phyloP scores from a whole-genome alignment of 2,888 invertebrate genomes.

The Nomada hirtipes region DNA sequence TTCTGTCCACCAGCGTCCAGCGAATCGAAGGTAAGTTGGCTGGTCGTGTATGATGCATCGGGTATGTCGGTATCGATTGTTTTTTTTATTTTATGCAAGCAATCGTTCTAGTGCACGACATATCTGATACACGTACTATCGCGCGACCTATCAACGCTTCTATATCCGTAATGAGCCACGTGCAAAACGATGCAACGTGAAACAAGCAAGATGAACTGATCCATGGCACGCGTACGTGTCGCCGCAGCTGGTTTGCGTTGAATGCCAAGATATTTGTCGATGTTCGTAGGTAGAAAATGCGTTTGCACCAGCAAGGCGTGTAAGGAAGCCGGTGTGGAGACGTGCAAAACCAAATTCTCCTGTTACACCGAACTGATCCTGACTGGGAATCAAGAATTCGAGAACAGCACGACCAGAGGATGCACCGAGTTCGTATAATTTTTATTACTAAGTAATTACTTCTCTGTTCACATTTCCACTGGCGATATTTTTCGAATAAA shows the following conservation, averaged over 20 bases:
- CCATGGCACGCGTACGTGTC: neutral
- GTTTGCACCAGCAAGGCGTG: constrained; percentile 78
- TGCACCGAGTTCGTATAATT: constrained; percentile 76
- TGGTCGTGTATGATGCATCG: neutral
- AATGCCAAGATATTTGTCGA: neutral
- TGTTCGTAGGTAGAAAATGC: constrained; percentile 74
- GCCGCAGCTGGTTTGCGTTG: neutral
- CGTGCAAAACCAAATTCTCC: constrained; percentile 75
- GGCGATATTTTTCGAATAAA: neutral
- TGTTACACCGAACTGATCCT: constrained; percentile 78
- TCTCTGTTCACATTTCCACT: neutral
- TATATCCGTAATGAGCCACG: neutral
- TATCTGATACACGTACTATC: constrained; percentile 1
- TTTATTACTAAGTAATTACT: neutral
- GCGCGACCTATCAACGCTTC: neutral
- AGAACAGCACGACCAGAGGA: constrained; percentile 72
- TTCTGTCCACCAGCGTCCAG: constrained; percentile 40
- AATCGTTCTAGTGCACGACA: constrained; percentile 7
- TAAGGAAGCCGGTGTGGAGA: constrained; percentile 73
- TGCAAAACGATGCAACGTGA: neutral
- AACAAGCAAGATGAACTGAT: constrained; percentile 10
- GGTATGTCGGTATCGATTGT: neutral
- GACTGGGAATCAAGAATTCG: constrained; percentile 53
- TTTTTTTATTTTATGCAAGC: neutral
- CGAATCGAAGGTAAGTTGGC: constrained; percentile 60